Percentiles rank a stretch among this genome's conserved stretches.
Evolutionary conservation across 2,888 invertebrate genomes (phyloP).

Genomic region (Drosophila austrosaltans): DNA sequence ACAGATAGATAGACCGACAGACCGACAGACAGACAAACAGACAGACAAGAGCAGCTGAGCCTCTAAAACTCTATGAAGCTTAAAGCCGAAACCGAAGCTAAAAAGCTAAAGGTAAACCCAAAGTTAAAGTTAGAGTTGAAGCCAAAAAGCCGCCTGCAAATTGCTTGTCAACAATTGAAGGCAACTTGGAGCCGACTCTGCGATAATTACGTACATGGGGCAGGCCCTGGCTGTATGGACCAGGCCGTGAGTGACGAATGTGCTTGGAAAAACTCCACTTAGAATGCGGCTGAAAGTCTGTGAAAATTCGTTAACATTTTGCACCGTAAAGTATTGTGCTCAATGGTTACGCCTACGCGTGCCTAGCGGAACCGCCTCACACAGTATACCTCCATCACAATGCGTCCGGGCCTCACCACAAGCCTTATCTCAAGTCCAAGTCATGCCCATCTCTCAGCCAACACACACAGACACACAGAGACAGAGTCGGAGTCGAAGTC

Average conservation of each 20-base stretch:
- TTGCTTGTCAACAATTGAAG: slow-evolving; percentile 75
- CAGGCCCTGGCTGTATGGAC: slow-evolving; percentile 8
- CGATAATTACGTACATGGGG: slow-evolving; percentile 57
- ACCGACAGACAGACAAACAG: slow-evolving; percentile 19
- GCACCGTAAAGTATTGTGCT: slow-evolving; percentile 72
- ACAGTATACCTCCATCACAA: not conserved
- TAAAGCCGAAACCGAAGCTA: slow-evolving; percentile 31
- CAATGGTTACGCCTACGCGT: slow-evolving; percentile 71
- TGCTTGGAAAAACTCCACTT: slow-evolving; percentile 63
- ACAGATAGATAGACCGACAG: slow-evolving; percentile 22
- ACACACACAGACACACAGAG: no score
- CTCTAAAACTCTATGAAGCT: slow-evolving; percentile 9
- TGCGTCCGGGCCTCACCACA: slow-evolving; percentile 1
- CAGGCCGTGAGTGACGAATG: slow-evolving; percentile 50
- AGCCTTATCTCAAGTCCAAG: slow-evolving; percentile 59
- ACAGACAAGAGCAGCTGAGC: slow-evolving; percentile 13
- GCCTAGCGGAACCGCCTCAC: slow-evolving; percentile 30
- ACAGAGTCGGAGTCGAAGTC: no score
- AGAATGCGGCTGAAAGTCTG: slow-evolving; percentile 58
- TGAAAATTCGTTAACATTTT: slow-evolving; percentile 72
- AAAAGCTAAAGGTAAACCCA: slow-evolving; percentile 46
- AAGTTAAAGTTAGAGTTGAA: slow-evolving; percentile 34
- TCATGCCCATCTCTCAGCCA: slow-evolving; percentile 57
- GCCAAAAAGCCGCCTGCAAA: slow-evolving; percentile 50
- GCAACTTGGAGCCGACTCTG: slow-evolving; percentile 42